Evolutionary conservation across 2,113 vertebrate genomes (phyloP).

Genomic region (Barbus barbus): DNA sequence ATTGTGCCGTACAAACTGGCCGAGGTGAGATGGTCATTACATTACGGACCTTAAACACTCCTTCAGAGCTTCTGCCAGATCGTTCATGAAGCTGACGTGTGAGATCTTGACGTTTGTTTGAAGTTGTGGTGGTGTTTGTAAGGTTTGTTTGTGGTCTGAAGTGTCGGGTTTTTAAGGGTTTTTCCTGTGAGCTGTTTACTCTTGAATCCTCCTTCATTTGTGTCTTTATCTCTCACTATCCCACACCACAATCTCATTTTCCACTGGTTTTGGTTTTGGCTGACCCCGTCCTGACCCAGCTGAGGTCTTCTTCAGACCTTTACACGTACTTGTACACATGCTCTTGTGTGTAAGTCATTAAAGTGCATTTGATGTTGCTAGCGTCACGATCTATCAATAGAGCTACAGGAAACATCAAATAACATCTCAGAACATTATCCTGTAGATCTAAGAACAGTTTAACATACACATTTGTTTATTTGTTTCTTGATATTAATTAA

Average conservation of each 20-base stretch:
- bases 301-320: neutral
- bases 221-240: no score
- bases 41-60: no score
- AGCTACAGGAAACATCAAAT: no score
- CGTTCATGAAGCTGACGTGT: neutral
- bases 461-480: no score
- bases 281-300: neutral
- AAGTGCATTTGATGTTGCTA: neutral
- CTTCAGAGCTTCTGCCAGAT: neutral
- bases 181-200: neutral
- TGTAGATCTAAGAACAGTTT: no score
- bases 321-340: neutral
- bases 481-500: no score
- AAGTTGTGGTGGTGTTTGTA: neutral
- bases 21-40: conserved; percentile 77
- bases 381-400: no score
- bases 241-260: neutral
- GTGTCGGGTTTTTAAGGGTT: neutral
- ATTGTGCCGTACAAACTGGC: conserved; percentile 92
- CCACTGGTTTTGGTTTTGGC: no score
- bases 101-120: neutral
- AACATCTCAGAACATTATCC: no score
- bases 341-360: neutral
- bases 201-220: neutral
- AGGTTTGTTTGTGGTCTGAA: neutral